Conservation (phyloP, 1,140 invertebrate genomes). For the Physella acuta region DNA sequence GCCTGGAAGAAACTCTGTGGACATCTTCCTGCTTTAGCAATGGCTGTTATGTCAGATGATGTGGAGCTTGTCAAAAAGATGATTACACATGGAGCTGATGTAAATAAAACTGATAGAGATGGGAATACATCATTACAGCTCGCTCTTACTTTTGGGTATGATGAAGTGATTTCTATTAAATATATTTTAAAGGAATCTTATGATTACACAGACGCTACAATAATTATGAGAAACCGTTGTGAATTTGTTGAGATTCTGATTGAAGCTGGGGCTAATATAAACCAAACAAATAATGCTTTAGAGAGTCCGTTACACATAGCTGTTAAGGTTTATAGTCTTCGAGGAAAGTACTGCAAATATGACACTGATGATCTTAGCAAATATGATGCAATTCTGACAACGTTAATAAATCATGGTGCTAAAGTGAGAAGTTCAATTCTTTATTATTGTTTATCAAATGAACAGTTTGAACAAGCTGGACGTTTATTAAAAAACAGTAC, state of each 20-base stretch:
- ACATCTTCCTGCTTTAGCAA: no score
- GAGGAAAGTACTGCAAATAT: neutral
- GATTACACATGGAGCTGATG: neutral
- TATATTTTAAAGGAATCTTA: neutral
- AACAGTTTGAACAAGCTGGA: neutral
- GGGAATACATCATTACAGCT: neutral
- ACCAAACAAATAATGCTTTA: neutral
- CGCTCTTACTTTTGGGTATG: neutral
- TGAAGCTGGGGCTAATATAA: no score
- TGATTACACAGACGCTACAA: neutral
- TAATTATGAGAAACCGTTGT: neutral
- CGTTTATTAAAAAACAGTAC: neutral
- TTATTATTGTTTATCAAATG: neutral
- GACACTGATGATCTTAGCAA: neutral
- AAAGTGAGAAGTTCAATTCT: no score
- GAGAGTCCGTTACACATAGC: neutral
- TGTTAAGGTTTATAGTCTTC: neutral
- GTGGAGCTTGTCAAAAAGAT: neutral
- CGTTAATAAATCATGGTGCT: neutral
- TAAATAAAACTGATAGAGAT: neutral
- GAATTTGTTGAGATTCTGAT: neutral
- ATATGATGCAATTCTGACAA: neutral
- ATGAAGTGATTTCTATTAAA: neutral
- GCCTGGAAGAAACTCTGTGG: no score
- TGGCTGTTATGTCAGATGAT: no score